phyloP scores from a whole-genome alignment of 2,113 vertebrate species.

The Clarias gariepinus region DNA sequence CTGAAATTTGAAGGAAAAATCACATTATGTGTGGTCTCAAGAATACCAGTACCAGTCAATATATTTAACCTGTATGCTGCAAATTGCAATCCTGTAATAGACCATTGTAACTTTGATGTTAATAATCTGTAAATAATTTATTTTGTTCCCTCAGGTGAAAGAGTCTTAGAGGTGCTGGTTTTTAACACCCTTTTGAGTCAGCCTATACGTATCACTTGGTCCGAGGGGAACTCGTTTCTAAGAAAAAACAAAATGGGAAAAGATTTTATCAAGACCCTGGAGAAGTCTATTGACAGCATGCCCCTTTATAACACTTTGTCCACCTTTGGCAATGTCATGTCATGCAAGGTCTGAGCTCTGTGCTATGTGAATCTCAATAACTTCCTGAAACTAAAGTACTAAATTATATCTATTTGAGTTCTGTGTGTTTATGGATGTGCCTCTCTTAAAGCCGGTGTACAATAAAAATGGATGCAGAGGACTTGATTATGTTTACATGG shows the following conservation, averaged over 20 bases:
- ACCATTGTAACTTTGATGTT: too few species aligned
- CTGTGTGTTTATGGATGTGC: slow-evolving; percentile 8
- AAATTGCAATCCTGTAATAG: too few species aligned
- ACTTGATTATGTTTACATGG: too few species aligned
- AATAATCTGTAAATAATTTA: too few species aligned
- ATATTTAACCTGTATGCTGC: neutral
- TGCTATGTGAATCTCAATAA: too few species aligned
- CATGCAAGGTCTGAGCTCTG: slow-evolving; percentile 65
- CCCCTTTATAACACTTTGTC: slow-evolving; percentile 97
- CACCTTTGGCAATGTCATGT: slow-evolving; percentile 95
- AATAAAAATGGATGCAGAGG: slow-evolving; percentile 95
- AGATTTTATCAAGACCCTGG: slow-evolving; percentile 95
- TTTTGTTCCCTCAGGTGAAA: too few species aligned
- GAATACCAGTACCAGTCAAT: too few species aligned
- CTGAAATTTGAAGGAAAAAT: neutral
- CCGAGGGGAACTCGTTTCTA: slow-evolving; percentile 93
- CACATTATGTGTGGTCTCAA: neutral
- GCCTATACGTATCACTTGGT: slow-evolving; percentile 97
- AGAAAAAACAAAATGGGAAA: slow-evolving; percentile 92
- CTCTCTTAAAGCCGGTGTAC: slow-evolving; percentile 85
- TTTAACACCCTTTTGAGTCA: neutral
- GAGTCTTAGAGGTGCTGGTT: too few species aligned
- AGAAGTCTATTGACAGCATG: slow-evolving; percentile 98
- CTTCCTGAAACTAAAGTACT: neutral
- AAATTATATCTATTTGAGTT: neutral